Percentiles rank a stretch among this genome's conserved stretches.
phyloP scores from a whole-genome alignment of 2,797 vertebrate species.

The Spea hammondii region DNA sequence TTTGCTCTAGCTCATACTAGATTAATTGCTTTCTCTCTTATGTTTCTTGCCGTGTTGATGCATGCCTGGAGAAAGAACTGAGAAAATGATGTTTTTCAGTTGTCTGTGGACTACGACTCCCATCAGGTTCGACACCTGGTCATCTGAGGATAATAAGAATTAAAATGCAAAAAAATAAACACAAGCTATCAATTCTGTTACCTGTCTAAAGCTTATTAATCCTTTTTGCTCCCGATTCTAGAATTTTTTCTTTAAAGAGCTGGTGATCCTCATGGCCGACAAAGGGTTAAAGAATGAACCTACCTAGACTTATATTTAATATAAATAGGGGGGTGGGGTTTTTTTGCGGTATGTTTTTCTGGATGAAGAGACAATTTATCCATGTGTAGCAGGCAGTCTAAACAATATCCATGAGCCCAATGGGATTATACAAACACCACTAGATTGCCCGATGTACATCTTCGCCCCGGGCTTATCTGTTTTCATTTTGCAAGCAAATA shows the following conservation, averaged over 20 bases:
- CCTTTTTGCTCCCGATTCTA: no score
- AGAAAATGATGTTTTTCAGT: no score
- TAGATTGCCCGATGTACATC: not conserved
- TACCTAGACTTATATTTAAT: no score
- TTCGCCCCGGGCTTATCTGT: not conserved
- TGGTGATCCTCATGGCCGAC: no score
- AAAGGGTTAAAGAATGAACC: no score
- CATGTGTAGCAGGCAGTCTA: not conserved
- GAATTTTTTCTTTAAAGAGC: no score
- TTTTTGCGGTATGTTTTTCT: not conserved
- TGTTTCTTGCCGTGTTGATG: not conserved
- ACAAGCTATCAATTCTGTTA: no score
- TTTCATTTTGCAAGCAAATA: not conserved
- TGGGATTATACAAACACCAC: not conserved
- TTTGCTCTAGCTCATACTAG: not conserved
- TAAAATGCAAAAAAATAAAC: no score
- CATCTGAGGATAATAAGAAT: no score
- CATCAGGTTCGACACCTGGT: no score
- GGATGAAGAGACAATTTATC: not conserved
- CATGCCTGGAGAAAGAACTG: not conserved
- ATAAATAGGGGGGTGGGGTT: not conserved
- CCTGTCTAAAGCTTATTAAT: no score
- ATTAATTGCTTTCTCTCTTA: constrained; percentile 16
- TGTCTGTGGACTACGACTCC: no score
- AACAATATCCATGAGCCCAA: not conserved